Evolutionary conservation across 2,797 vertebrate genomes (phyloP), one percentile per base, ranked within the genome.

Genomic region (Sebastes diploproa): DNA sequence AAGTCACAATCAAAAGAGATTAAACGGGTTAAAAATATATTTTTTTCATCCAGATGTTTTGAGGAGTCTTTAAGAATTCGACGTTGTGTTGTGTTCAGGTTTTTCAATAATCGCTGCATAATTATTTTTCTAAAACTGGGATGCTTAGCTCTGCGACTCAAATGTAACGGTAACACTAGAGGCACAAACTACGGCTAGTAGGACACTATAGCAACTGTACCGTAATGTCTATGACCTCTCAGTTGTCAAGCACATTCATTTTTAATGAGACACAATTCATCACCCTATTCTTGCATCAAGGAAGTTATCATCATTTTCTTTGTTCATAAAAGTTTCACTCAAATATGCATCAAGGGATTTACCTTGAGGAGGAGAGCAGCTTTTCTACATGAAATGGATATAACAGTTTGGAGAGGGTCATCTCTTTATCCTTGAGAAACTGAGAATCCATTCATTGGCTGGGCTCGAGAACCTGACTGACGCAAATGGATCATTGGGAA

Each of bases 391-490:
- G 94, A 95, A 96, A 96, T 95, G 92, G 95, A 96, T 96, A 95
- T 94, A 95, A 95, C 92, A 90, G 92, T 91, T 92, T 68, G 85
- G 88, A 94, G 92, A 96, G 96, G 96, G 95, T 96, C 94, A 96
- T 95, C 93, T 87, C 94, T 96, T 96, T 96, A 95, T 96, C 96
- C 96, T 96, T 96, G 96, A 96, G 95, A 96, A 96, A 95, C 93
- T 93, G 94, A 96, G 95, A 96, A 96, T 95, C 93, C 94, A 95
- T 94, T 96, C 95, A 95, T 95, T 93, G 95, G 94, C 93, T 95
- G 90, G 85, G 94, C 94, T 94, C 80, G 90, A 93, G 95, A 95
- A 94, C 95, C 95, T 92, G 95, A 95, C 95, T 96, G 94, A 96
- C 95, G 96, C 95, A 96, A 96, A 96, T 96, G 93, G 95, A 96